Base-by-base conservation (phyloP, 1,140 invertebrate genomes). In the Melanaphis sacchari region DNA sequence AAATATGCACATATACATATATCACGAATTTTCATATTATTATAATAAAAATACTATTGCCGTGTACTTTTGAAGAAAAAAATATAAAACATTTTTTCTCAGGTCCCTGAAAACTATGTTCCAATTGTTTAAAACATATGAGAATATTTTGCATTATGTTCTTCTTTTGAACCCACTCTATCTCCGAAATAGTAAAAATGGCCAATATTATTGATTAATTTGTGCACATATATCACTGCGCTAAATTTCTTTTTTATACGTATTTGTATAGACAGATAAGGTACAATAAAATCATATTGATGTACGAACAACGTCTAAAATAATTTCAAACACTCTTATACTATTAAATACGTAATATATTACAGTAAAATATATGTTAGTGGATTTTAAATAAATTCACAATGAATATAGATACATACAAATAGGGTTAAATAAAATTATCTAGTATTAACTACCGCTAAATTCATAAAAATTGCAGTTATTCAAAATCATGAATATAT, bases 1-100 rank as follows among this genome's bases (percentile, higher is more conserved):
- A 46, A 31, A 88, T 46, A 46, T 46, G 85, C 87, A 52, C 8
- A 36, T 21, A 85, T 43, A 49, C n/a, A 88, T 46, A 52, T 88
- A 88, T 88, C 43, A 36, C 21, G n/a, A 36, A 88, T 52, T 88
- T 88, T 88, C 43, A 88, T 88, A 88, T 88, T 88, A 88, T 88
- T 36, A 88, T 88, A 49, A 88, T 38, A 88, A 88, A 88, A 88
- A 88, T 88, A 88, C 46, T 46, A 88, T n/a, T 43, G 43, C 85
- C 18, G n/a, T 88, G 85, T 88, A 22, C 41, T 88, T 21, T 88
- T 36, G 18, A 31, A 88, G 6, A 46, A 87, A 49, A 49, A 88
- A 36, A 88, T 36, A 88, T 21, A 87, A 82, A 46, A 43, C 40
- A 87, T 18, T 87, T 87, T 88, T 88, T 52, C 21, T 88, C n/a